Evolutionary conservation across 2,888 invertebrate genomes (phyloP), one percentile per base, ranked within the genome.

Genomic region (Ectemnius continuus): DNA sequence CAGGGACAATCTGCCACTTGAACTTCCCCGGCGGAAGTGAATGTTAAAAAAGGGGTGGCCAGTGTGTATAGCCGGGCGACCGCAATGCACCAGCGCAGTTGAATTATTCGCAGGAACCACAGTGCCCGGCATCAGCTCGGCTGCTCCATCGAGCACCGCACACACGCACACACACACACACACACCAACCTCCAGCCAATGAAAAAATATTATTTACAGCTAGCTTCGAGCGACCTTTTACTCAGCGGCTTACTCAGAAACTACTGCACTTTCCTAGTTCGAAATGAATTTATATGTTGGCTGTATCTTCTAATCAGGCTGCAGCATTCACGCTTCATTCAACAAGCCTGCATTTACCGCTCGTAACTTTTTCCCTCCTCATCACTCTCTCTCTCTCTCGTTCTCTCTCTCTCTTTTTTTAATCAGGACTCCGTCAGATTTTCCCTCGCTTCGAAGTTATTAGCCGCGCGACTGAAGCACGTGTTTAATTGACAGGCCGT

Each of bases 351-450:
- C 57, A 23, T 16, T 20, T 36, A 18, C 45, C 56, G 20, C 58
- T 52, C 16, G 59, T 48, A 52, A 26, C n/a, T 23, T 46, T 36
- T 48, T 56, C 8, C 14, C 47, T 11, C 20, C 18, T 60, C 8
- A 6, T 11, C 28, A 28, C 23, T 65, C n/a, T n/a, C 14, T 20
- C 23, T 28, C 36, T 52, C 11, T 13, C 46, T 11, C 20, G 28
- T 60, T 11, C 6, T 11, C 8, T 0, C 18, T 0, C 3, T 2
- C 3, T 23, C 3, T 65, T 69, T 73, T 52, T 69, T 62, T 73
- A 62, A 59, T 47, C 67, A 36, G 58, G 16, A 46, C 20, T 65
- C 56, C 75, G 67, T 67, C 67, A 61, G 67, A 67, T 61, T 71
- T 64, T 60, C 45, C 61, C 61, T 65, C 46, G 61, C 45, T 45